Evolutionary conservation across 2,797 vertebrate genomes (phyloP).

Genomic region (Pangasius mekongensis): DNA sequence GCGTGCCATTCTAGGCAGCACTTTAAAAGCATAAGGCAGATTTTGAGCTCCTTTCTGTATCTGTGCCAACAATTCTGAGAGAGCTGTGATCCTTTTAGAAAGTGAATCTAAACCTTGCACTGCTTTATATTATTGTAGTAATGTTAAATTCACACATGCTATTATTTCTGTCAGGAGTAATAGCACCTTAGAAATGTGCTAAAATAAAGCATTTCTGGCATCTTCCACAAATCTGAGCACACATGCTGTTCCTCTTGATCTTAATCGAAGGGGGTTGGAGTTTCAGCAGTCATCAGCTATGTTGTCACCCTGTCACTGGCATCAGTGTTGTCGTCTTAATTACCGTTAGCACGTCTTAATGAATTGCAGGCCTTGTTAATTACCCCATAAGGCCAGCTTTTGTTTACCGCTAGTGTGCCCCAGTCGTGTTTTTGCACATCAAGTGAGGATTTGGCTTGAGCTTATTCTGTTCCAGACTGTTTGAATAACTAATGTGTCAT

Average conservation of each 20-base stretch:
- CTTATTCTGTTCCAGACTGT: slow-evolving; percentile 45
- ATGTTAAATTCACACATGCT: slow-evolving; percentile 35
- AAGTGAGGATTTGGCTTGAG: slow-evolving; percentile 50
- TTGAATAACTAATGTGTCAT: slow-evolving; percentile 49
- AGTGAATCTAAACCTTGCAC: slow-evolving; percentile 13
- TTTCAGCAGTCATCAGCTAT: slow-evolving; percentile 29
- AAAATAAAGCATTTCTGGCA: slow-evolving; percentile 21
- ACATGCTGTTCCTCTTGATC: slow-evolving; percentile 26
- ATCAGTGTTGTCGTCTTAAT: slow-evolving; percentile 54
- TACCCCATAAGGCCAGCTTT: slow-evolving; percentile 49
- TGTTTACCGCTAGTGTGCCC: slow-evolving; percentile 48
- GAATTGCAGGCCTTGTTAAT: slow-evolving; percentile 52
- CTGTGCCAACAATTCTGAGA: slow-evolving; percentile 34
- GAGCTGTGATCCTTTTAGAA: slow-evolving; percentile 33
- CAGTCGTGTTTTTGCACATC: slow-evolving; percentile 42
- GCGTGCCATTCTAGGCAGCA: slow-evolving; percentile 16
- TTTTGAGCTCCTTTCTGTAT: slow-evolving; percentile 12
- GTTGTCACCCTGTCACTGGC: slow-evolving; percentile 40
- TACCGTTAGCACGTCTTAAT: slow-evolving; percentile 48
- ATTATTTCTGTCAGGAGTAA: slow-evolving; percentile 34
- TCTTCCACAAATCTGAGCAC: slow-evolving; percentile 11
- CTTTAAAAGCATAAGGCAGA: slow-evolving; percentile 41
- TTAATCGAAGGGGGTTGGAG: slow-evolving; percentile 25
- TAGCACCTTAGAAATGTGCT: slow-evolving; percentile 25
- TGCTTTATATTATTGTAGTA: slow-evolving; percentile 31